phyloP scores from a whole-genome alignment of 1,140 invertebrate species.

The Trichonephila inaurata region DNA sequence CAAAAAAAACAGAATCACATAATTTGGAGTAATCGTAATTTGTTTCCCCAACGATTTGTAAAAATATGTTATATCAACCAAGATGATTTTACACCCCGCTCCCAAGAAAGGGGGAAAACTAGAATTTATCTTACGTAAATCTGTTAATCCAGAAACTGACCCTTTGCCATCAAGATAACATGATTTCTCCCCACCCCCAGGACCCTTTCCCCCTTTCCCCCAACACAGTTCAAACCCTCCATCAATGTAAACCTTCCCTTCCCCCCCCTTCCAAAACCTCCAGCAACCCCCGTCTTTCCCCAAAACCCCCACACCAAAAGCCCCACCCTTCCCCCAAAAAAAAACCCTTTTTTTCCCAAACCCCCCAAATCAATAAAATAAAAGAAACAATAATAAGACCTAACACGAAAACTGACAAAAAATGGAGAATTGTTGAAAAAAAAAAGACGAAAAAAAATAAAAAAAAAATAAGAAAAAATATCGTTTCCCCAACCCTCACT shows the following conservation, averaged over 20 bases:
- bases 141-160: background rate
- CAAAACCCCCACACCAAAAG: background rate
- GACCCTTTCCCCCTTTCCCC: too few relatives aligned
- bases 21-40: too few relatives aligned
- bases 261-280: background rate
- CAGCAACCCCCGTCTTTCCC: conserved; percentile 4
- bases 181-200: background rate
- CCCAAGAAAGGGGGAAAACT: too few relatives aligned
- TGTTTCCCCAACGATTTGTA: too few relatives aligned
- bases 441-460: background rate
- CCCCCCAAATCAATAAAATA: background rate
- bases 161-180: background rate
- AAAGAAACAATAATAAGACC: background rate
- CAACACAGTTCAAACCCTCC: conserved; percentile 5
- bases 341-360: background rate
- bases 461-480: background rate
- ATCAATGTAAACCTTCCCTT: conserved; percentile 6
- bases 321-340: background rate
- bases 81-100: too few relatives aligned
- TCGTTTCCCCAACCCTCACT: background rate
- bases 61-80: too few relatives aligned
- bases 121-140: too few relatives aligned
- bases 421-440: conserved; percentile 1
- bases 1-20: too few relatives aligned
- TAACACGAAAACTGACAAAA: background rate